Evolutionary conservation across 2,888 invertebrate species (phyloP).

Genomic region (Nysson spinosus): DNA sequence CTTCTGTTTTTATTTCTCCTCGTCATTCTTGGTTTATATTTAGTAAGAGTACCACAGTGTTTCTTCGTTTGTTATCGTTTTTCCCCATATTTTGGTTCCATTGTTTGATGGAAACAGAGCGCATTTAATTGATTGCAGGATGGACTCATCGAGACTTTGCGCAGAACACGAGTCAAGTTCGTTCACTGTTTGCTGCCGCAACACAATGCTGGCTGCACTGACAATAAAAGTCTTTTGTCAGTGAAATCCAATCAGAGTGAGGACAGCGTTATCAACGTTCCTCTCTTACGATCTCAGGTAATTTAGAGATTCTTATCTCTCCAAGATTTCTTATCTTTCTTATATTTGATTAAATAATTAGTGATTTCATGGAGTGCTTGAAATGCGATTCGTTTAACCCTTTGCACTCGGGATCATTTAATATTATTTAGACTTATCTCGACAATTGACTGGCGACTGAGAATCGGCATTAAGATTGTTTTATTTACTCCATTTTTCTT

Average conservation of each 20-base stretch:
- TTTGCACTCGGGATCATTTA: no score
- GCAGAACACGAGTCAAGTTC: slow-evolving; percentile 92
- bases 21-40: slow-evolving; percentile 9
- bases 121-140: slow-evolving; percentile 81
- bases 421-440: no score
- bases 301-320: background rate
- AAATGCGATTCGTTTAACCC: no score
- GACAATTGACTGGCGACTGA: no score
- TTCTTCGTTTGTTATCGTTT: slow-evolving; percentile 14
- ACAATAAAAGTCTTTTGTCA: slow-evolving; percentile 77
- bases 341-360: no score
- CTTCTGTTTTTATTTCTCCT: slow-evolving; percentile 23
- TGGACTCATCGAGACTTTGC: slow-evolving; percentile 92
- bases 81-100: background rate
- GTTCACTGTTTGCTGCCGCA: slow-evolving; percentile 91
- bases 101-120: slow-evolving; percentile 1
- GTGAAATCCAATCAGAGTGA: slow-evolving; percentile 77
- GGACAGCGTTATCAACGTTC: slow-evolving; percentile 86
- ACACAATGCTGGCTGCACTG: slow-evolving; percentile 85
- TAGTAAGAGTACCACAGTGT: slow-evolving; percentile 18
- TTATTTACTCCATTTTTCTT: no score
- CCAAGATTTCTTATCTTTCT: no score
- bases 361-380: no score
- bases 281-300: slow-evolving; percentile 92
- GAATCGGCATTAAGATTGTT: no score